Evolutionary conservation across 1,140 invertebrate genomes (phyloP).

Genomic region (Antheraea mylitta): DNA sequence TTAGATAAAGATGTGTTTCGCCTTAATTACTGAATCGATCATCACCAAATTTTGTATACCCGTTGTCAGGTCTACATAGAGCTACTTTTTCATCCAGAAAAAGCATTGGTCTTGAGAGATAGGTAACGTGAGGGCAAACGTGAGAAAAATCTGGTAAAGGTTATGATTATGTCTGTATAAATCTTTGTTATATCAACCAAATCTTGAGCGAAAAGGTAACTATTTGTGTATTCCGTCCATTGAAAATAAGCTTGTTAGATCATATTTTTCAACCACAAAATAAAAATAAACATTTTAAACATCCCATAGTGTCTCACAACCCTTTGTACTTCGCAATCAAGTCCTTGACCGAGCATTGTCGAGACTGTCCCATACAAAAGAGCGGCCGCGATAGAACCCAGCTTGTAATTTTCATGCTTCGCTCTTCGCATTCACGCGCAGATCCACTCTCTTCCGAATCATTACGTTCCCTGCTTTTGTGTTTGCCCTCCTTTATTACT

Average conservation of each 20-base stretch:
- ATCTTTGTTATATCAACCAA: background rate
- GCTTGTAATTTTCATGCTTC: slow-evolving; percentile 70
- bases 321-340: slow-evolving; percentile 68
- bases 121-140: no score
- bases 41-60: no score
- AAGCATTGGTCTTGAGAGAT: no score
- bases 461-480: slow-evolving; percentile 73
- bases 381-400: slow-evolving; percentile 62
- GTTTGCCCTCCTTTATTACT: slow-evolving; percentile 35
- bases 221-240: background rate
- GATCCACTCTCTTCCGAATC: slow-evolving; percentile 73
- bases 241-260: background rate
- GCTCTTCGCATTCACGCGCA: slow-evolving; percentile 62
- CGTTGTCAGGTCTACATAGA: no score
- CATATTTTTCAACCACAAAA: slow-evolving; percentile 2
- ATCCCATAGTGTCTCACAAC: slow-evolving; percentile 46
- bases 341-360: slow-evolving; percentile 70
- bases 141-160: no score
- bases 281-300: slow-evolving; percentile 5
- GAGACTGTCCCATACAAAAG: slow-evolving; percentile 58
- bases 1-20: no score
- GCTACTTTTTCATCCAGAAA: no score
- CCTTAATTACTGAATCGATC: no score
- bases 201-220: background rate
- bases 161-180: no score